Conservation (phyloP, 2,113 vertebrate species). For the Otocyon megalotis region DNA sequence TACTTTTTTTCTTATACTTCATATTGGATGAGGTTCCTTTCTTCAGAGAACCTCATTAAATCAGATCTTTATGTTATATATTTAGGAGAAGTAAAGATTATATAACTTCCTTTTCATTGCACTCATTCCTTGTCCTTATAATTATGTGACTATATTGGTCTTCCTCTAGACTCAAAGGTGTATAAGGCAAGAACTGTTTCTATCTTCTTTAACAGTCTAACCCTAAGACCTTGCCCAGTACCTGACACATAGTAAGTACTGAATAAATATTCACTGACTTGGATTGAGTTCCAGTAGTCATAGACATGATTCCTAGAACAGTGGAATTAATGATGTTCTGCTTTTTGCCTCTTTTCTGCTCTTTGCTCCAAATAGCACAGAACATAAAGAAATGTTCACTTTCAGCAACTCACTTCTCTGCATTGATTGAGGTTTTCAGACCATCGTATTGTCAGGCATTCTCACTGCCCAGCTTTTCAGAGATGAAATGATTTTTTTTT, state of each 20-base stretch:
- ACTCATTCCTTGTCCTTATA: not conserved
- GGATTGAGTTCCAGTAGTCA: not conserved
- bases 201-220: not conserved
- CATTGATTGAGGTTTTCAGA: slow-evolving; percentile 66
- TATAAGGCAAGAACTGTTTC: slow-evolving; percentile 17
- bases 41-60: slow-evolving; percentile 45
- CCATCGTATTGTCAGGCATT: slow-evolving; percentile 24
- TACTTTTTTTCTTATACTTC: slow-evolving; percentile 3
- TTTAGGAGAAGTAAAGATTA: slow-evolving; percentile 44
- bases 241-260: slow-evolving; percentile 1
- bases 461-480: slow-evolving; percentile 58
- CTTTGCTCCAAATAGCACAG: slow-evolving; percentile 37
- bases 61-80: not conserved
- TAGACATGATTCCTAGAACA: slow-evolving; percentile 42
- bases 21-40: slow-evolving; percentile 16
- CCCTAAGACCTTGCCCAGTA: not conserved
- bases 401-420: slow-evolving; percentile 42
- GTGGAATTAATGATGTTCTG: slow-evolving; percentile 4
- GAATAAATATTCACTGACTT: slow-evolving; percentile 40
- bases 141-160: not conserved
- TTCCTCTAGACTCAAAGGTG: slow-evolving; percentile 27
- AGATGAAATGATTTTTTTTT: slow-evolving; percentile 64
- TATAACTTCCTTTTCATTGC: slow-evolving; percentile 25
- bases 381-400: slow-evolving; percentile 64
- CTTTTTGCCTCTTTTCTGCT: slow-evolving; percentile 60